Percentiles rank a stretch among this genome's conserved stretches.
Evolutionary conservation across 92 coral and sea anemone species (phyloP).

Genomic region (Pocillopora meandrina): DNA sequence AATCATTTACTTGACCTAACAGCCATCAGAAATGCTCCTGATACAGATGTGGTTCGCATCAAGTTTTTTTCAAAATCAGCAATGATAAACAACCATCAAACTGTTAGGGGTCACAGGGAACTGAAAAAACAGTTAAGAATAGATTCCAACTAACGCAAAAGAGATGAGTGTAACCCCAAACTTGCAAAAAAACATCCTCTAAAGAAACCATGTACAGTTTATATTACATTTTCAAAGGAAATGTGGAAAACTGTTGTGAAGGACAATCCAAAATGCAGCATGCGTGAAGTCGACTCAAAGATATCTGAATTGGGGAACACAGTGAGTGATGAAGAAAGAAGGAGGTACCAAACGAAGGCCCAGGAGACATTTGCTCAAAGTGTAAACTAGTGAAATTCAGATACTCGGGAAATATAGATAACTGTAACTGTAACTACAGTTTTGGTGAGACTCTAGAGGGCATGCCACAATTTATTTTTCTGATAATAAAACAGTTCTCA

Average conservation of each 20-base stretch:
- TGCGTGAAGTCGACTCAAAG: too few species aligned
- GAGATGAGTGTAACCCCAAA: background rate
- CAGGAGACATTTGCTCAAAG: too few species aligned
- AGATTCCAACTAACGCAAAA: background rate
- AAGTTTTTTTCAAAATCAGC: slow-evolving; percentile 26
- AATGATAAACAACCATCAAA: slow-evolving; percentile 40
- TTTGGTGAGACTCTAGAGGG: too few species aligned
- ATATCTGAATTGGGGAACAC: too few species aligned
- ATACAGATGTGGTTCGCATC: slow-evolving; percentile 12
- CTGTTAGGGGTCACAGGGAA: slow-evolving; percentile 33
- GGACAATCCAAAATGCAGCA: background rate
- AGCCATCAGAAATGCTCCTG: slow-evolving; percentile 3
- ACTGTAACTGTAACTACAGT: too few species aligned
- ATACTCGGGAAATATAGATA: too few species aligned
- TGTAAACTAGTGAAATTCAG: too few species aligned
- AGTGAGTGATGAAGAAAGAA: too few species aligned
- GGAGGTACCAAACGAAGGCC: too few species aligned
- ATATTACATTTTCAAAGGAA: slow-evolving; percentile 22
- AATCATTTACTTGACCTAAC: slow-evolving; percentile 10
- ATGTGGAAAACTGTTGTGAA: slow-evolving; percentile 19
- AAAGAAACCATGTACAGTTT: slow-evolving; percentile 41
- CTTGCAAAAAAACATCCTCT: slow-evolving; percentile 15
- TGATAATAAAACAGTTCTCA: too few species aligned
- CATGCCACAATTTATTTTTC: too few species aligned
- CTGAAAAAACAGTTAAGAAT: slow-evolving; percentile 18